Conservation (phyloP, 1,140 invertebrate genomes). For the Copidosoma floridanum region DNA sequence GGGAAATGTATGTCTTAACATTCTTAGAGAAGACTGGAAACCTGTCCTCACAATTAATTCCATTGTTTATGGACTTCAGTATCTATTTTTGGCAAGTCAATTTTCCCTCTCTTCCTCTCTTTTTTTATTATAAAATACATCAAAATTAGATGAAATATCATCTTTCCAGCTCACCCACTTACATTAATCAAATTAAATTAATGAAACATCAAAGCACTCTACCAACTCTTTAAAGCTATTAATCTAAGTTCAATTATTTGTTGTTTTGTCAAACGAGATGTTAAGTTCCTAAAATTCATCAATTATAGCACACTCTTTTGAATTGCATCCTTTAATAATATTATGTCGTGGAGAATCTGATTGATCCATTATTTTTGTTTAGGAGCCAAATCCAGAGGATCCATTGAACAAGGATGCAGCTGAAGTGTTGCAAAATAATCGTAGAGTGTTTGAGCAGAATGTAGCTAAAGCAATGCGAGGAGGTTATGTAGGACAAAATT, state of each 20-base stretch:
- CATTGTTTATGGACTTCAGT: conserved; percentile 96
- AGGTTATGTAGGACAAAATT: conserved; percentile 87
- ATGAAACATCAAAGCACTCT: too few relatives aligned
- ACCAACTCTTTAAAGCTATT: too few relatives aligned
- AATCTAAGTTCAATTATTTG: too few relatives aligned
- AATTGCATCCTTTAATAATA: background rate
- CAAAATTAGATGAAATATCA: too few relatives aligned
- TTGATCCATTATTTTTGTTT: conserved; percentile 27
- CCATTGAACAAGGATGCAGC: conserved; percentile 99
- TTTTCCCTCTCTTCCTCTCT: too few relatives aligned
- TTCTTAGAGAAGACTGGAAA: conserved; percentile 97
- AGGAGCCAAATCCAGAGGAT: conserved; percentile 99
- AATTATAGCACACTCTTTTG: too few relatives aligned
- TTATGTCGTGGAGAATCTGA: background rate
- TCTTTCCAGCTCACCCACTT: too few relatives aligned
- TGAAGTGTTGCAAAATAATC: conserved; percentile 91
- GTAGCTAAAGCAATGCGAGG: conserved; percentile 94
- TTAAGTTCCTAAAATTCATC: too few relatives aligned
- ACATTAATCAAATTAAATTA: too few relatives aligned
- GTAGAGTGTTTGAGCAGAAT: conserved; percentile 93
- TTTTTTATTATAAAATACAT: too few relatives aligned
- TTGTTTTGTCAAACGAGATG: too few relatives aligned
- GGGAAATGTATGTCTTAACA: conserved; percentile 93
- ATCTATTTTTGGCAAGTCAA: conserved; percentile 86
- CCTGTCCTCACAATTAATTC: conserved; percentile 97